phyloP scores from a whole-genome alignment of 2,797 vertebrate genomes.

The Enteromius radiatus region DNA sequence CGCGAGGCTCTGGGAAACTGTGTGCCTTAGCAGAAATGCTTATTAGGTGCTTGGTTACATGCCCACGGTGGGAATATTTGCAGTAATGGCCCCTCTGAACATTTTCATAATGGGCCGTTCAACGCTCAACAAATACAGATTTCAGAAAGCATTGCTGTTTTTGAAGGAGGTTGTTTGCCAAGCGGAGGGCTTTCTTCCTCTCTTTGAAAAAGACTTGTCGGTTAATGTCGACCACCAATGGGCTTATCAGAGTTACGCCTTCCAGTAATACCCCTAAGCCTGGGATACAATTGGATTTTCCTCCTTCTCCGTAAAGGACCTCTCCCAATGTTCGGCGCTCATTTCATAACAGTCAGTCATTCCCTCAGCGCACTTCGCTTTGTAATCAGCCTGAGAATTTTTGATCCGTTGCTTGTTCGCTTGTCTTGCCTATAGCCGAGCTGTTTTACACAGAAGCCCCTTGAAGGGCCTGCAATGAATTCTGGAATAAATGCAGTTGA shows the following conservation, averaged over 20 bases:
- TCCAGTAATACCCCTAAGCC: constrained; percentile 41
- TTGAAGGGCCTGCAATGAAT: constrained; percentile 41
- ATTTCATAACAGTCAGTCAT: constrained; percentile 27
- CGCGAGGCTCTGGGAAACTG: constrained; percentile 60
- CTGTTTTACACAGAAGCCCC: constrained; percentile 32
- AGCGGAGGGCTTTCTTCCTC: constrained; percentile 57
- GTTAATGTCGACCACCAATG: constrained; percentile 47
- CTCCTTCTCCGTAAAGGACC: not conserved
- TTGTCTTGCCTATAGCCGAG: constrained; percentile 14
- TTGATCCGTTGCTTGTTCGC: constrained; percentile 6
- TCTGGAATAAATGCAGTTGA: constrained; percentile 63
- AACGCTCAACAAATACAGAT: constrained; percentile 65
- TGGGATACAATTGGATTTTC: constrained; percentile 46
- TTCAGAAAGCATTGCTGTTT: constrained; percentile 66
- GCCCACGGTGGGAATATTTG: constrained; percentile 65
- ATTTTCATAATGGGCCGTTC: constrained; percentile 70
- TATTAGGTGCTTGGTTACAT: constrained; percentile 69
- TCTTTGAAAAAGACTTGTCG: constrained; percentile 40
- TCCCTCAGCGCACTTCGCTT: constrained; percentile 6
- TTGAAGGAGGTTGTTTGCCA: constrained; percentile 55
- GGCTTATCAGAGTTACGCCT: constrained; percentile 54
- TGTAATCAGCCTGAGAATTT: constrained; percentile 29
- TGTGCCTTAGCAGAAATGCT: constrained; percentile 73
- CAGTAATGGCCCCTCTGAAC: constrained; percentile 63
- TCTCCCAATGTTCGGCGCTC: not conserved